Evolutionary conservation across 2,888 invertebrate species (phyloP), one percentile per base, ranked within the genome.

Genomic region (Calameuta filiformis): DNA sequence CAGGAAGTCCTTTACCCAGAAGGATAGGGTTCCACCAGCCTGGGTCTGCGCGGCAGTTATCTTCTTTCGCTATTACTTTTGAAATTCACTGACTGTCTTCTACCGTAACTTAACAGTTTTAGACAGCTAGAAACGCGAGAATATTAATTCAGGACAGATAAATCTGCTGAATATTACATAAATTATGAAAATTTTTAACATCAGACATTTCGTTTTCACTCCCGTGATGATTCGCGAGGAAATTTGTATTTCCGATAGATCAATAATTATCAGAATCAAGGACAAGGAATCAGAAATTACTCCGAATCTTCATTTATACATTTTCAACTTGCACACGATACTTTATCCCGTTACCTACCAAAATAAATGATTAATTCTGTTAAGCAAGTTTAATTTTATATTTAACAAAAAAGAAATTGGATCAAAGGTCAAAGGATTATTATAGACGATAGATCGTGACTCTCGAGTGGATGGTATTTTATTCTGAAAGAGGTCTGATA

Each of bases 51-150:
- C 87, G 0, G 83, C 84, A 1, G 90, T 91, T n/a, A 77, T 87
- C 68, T 83, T 91, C n/a, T 91, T 91, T 79, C 89, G 89, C 12
- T 91, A 91, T 74, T 91, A 89, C 69, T 91, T 91, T 81, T 89
- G 77, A 82, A 73, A n/a, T 75, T 74, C 35, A 71, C 33, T 69
- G 31, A 69, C 31, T 34, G 3, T 71, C 15, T 12, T 33, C 71
- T 23, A 56, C 6, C 1, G 6, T 23, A 23, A 56, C 40, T 56
- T 23, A 23, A 15, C 40, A 56, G 2, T 23, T 56, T 56, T 56
- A 9, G 1, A 15, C 40, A 23, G 40, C 6, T 9, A 40, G 15
- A 15, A 40, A 15, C 40, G 40, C 40, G 40, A 23, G 6, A 56
- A 15, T 23, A 40, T 40, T 40, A 40, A 9, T 23, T 56, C 0